These are phyloP conservation scores for Uropsilus gracilis DNA, from an alignment of 2,113 vertebrate genomes.

Conservation along the genomic window DNA sequence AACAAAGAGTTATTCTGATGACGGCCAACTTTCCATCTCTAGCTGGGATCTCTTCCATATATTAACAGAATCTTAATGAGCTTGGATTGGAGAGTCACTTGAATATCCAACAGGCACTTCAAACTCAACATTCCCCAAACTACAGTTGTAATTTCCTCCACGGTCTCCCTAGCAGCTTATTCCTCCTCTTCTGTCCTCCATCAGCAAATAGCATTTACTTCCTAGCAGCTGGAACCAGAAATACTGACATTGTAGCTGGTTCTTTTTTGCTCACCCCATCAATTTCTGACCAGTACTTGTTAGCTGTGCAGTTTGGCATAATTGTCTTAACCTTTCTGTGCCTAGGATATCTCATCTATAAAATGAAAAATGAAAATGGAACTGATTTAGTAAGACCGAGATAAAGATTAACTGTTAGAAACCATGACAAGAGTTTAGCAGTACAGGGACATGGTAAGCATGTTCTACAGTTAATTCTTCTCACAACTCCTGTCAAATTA, in stretches of 20 bases:
- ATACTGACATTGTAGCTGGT: accelerated
- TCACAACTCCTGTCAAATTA: background rate
- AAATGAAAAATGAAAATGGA: background rate
- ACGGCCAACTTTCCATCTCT: background rate
- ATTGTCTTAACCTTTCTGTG: background rate
- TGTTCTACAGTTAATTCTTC: background rate
- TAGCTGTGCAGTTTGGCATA: background rate
- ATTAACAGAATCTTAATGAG: too few species aligned
- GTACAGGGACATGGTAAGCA: too few species aligned
- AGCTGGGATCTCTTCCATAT: background rate
- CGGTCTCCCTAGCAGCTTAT: background rate
- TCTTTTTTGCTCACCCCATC: background rate
- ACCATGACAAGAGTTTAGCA: background rate
- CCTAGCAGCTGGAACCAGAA: background rate
- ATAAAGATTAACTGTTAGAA: background rate
- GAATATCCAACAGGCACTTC: background rate
- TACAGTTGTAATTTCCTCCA: background rate
- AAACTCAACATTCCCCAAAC: accelerated
- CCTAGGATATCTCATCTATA: background rate
- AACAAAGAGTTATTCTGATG: background rate
- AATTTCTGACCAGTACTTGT: background rate
- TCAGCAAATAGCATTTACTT: background rate
- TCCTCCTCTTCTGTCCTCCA: background rate
- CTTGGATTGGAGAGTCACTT: background rate
- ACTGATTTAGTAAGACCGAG: background rate